Base-by-base conservation (phyloP, 2,113 vertebrate genomes). In the Turdus rufiventris region DNA sequence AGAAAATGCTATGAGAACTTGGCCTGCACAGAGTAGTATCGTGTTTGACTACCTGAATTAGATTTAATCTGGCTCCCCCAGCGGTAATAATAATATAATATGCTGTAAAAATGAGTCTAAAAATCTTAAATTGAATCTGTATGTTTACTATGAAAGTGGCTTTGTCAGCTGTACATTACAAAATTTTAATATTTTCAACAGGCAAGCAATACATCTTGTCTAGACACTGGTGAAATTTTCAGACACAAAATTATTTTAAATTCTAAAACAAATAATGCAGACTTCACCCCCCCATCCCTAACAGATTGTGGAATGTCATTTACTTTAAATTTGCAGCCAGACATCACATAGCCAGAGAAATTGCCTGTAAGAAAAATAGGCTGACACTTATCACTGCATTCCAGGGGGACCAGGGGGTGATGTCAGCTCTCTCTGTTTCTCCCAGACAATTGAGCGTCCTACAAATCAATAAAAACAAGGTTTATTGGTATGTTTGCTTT, bases 401-500 rank as follows among this genome's bases (percentile, higher is more conserved):
- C 91, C 85, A 87, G 89, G 57, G 94, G 92, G 96, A 90, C 87
- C 77, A 78, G 58, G 54, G 50, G 87, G 96, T 92, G 97, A 94
- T 74, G 93, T 94, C 71, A 96, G 96, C 95, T 61, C 88, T 89
- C 61, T 68, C 78, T 88, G 72, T 78, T 93, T 95, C 82, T 93
- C 95, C 86, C 89, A 94, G 96, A 97, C 95, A 92, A 91, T 72
- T 83, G 96, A 96, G 97, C 92, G 92, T 96, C 94, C 95, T 93
- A 89, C 95, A 89, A 85, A 97, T 97, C 98, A 96, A 95, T 97
- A 96, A 95, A 94, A 97, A 93, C 90, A 84, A 96, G 95, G 95
- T 96, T 91, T 97, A 91, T 81, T 61, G 94, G 96, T 85, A 90
- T 15, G n/a, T 90, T 93, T 96, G 95, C 95, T 88, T 91, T 94